These are phyloP conservation scores for Villa cingulata DNA, from an alignment of 2,888 invertebrate genomes.

Conservation along the genomic window DNA sequence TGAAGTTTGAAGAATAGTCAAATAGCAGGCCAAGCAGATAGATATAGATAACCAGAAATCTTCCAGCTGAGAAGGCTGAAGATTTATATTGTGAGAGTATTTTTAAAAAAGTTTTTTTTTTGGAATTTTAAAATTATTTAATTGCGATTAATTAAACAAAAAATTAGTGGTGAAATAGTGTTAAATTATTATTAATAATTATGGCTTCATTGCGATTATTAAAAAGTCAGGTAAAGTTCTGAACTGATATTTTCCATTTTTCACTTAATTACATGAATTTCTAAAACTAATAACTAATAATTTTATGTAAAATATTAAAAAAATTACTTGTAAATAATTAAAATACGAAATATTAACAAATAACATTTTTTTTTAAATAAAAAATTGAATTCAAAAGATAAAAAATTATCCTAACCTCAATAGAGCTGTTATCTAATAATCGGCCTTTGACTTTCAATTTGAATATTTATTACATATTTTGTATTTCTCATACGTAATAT, in stretches of 20 bases:
- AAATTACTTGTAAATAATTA: neutral
- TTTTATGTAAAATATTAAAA: neutral
- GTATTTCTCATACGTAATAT: neutral
- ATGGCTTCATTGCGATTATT: constrained; percentile 29
- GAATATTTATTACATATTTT: neutral
- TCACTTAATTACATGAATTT: neutral
- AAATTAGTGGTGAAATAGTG: neutral
- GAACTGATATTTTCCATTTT: neutral
- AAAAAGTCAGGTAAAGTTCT: constrained; percentile 25
- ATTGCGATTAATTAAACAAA: no score
- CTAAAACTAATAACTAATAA: neutral
- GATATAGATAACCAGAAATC: constrained; percentile 24
- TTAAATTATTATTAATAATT: constrained; percentile 12
- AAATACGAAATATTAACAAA: neutral
- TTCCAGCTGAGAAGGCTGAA: constrained; percentile 38
- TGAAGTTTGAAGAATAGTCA: no score
- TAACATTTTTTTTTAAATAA: no score
- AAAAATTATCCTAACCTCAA: constrained; percentile 11
- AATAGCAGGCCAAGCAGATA: no score
- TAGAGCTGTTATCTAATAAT: constrained; percentile 9
- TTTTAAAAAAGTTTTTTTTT: no score
- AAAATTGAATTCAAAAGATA: neutral
- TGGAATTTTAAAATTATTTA: no score
- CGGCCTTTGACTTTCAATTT: neutral
- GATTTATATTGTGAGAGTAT: constrained; percentile 21